Evolutionary conservation across 2,113 vertebrate genomes (phyloP).

Genomic region (Thalassoma bifasciatum): DNA sequence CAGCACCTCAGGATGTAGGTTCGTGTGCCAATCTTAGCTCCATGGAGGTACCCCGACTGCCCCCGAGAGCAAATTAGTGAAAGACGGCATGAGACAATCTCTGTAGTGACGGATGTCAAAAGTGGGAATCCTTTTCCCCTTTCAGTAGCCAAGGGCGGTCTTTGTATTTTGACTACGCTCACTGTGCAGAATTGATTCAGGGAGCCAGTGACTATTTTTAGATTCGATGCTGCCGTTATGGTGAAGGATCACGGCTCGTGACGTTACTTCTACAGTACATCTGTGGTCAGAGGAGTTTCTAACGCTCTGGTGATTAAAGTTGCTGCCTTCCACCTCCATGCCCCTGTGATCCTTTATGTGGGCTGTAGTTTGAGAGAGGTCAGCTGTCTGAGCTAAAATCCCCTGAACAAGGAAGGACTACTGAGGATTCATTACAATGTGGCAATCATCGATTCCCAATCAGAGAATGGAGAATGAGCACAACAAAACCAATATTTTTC

Average conservation of each 20-base stretch:
- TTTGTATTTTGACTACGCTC: conserved; percentile 38
- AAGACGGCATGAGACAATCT: conserved; percentile 7
- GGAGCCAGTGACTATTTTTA: conserved; percentile 58
- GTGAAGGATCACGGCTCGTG: conserved; percentile 44
- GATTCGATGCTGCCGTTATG: conserved; percentile 37
- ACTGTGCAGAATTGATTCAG: conserved; percentile 55
- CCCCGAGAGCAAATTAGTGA: conserved; percentile 43
- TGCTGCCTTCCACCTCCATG: conserved; percentile 14
- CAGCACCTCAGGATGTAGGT: conserved; percentile 35
- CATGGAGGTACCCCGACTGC: not conserved
- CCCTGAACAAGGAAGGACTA: conserved; percentile 26
- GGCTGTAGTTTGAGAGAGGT: conserved; percentile 30
- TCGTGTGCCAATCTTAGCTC: conserved; percentile 22
- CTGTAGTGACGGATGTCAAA: conserved; percentile 26
- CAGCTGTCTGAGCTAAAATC: conserved; percentile 30
- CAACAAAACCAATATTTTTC: conserved; percentile 46
- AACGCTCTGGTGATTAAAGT: conserved; percentile 25
- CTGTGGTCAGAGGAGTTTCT: conserved; percentile 40
- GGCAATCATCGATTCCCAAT: conserved; percentile 46
- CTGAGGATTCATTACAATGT: conserved; percentile 61
- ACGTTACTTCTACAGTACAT: conserved; percentile 25
- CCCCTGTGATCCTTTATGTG: conserved; percentile 8
- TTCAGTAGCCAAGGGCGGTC: conserved; percentile 7
- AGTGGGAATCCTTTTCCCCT: conserved; percentile 21
- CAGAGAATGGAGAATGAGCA: conserved; percentile 2